Percentiles rank a stretch among this genome's conserved stretches.
Conservation (phyloP, 2,797 vertebrate genomes). For the Protosalanx chinensis region DNA sequence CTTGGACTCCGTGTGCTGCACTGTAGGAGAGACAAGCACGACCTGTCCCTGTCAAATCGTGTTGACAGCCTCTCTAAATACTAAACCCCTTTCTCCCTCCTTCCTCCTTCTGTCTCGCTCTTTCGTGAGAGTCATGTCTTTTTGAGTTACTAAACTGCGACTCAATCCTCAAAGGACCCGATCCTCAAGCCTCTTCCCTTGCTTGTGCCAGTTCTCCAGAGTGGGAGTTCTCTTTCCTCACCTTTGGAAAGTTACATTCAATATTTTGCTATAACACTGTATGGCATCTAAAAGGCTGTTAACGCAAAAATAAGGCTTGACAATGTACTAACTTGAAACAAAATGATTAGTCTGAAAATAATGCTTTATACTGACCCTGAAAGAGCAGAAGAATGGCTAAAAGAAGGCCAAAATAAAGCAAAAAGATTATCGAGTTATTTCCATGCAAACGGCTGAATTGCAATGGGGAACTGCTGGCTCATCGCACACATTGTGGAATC, state of each 20-base stretch:
- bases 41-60: conserved; percentile 9
- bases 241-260: neutral
- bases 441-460: neutral
- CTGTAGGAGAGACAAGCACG: conserved; percentile 3
- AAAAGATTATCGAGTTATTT: neutral
- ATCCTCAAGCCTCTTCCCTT: too few relatives aligned
- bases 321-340: neutral
- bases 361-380: neutral
- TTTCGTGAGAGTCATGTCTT: neutral
- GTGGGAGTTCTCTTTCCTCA: neutral
- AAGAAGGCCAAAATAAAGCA: neutral
- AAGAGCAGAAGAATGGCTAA: neutral
- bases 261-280: neutral
- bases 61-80: conserved; percentile 10
- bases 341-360: neutral
- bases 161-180: neutral
- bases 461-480: neutral
- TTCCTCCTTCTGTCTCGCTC: neutral
- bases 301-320: neutral
- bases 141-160: neutral
- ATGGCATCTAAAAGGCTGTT: neutral
- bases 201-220: neutral
- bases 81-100: neutral
- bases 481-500: neutral
- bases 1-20: conserved; percentile 7